Conservation (phyloP, 2,888 invertebrate genomes). For the Mycalesis mineus region DNA sequence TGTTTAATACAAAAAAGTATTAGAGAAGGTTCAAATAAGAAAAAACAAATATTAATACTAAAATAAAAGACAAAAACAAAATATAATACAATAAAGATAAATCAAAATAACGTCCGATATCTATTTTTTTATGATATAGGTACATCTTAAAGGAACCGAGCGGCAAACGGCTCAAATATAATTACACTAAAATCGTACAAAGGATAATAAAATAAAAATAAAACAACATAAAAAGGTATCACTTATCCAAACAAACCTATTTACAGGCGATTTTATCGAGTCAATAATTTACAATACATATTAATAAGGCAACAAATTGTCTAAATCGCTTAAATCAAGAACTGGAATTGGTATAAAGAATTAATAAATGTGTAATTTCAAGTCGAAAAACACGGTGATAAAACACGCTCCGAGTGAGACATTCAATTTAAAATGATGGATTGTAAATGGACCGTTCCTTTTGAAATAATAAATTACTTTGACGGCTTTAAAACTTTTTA, state of each 20-base stretch:
- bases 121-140: too few species aligned
- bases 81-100: too few species aligned
- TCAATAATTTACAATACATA: background rate
- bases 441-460: conserved; percentile 23
- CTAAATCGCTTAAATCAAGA: conserved; percentile 8
- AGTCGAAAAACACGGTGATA: conserved; percentile 28
- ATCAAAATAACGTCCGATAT: too few species aligned
- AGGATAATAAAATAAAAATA: too few species aligned
- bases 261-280: background rate
- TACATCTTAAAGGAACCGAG: too few species aligned
- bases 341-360: conserved; percentile 18
- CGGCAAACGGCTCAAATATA: too few species aligned
- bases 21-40: too few species aligned
- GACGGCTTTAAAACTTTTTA: conserved; percentile 12
- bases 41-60: background rate
- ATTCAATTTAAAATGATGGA: conserved; percentile 35
- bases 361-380: conserved; percentile 22
- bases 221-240: background rate
- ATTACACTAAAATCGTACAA: too few species aligned
- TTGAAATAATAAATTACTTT: conserved; percentile 25
- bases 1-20: too few species aligned
- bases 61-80: background rate
- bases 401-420: conserved; percentile 30
- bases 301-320: background rate
- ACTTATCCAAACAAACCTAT: background rate